Evolutionary conservation across 2,113 vertebrate genomes (phyloP), one percentile per base, ranked within the genome.

Genomic region (Hippocampus mohnikei): DNA sequence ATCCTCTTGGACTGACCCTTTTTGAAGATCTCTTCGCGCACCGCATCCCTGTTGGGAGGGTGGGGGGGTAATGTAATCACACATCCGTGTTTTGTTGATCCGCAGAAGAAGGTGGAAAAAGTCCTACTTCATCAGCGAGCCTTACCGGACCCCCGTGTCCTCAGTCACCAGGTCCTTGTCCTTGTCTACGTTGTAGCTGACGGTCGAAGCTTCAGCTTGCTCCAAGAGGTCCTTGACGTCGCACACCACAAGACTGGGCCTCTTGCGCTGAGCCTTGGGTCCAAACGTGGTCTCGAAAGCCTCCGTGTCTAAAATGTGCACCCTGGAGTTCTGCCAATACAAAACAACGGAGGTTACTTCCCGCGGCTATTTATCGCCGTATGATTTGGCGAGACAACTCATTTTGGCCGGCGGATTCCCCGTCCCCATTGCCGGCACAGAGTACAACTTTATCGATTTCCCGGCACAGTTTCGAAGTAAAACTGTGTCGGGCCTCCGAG

Each of bases 1-100:
- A 99, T 98, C 87, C 97, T 93, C 82, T 90, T 98, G 66, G 97
- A 99, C 70, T 99, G 97, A 33, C 97, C 97, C 84, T 99, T 99
- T 84, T 95, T 98, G 81, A 94, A 99, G 68, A 99, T 98, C 70
- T 99, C 97, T 79, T 99, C 95, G 48, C 94, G 94, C 8, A 76
- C 94, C 88, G 97, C 96, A 7, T 93, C 90, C 78, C 97, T 99
- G 88, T 80, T 18, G 29, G 8, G 66, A 66, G 9, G 2, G 11
- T 3, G 3, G 13, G 6, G 3, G 18, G 15, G n/a, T n/a, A n/a
- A n/a, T 1, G 18, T 5, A 20, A 8, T 7, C 3, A 8, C 27
- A 18, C 18, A 33, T 8, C 7, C 18, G 58, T 60, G 33, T 60
- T 60, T 33, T 33, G 23, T 9, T 9, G 5, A 20, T 2, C 20